These are phyloP conservation scores for Artemia sp. DNA, from an alignment of 2,888 invertebrate species.

Conservation along the genomic window DNA sequence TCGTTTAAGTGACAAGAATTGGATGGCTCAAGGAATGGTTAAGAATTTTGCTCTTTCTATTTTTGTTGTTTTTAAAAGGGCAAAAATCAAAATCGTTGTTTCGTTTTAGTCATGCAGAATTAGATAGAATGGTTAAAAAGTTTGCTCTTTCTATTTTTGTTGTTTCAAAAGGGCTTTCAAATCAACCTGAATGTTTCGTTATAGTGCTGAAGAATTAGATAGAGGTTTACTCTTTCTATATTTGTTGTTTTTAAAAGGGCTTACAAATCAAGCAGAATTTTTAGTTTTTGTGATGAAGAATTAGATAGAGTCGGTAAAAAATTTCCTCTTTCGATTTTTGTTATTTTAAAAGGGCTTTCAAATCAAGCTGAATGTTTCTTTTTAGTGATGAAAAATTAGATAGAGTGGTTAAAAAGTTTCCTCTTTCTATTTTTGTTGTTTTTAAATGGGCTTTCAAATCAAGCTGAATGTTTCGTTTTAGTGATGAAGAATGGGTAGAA, in stretches of 20 bases:
- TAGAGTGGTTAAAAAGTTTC: constrained; percentile 45
- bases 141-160: constrained; percentile 33
- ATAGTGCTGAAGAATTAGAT: too few species aligned
- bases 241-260: too few species aligned
- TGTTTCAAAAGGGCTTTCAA: too few species aligned
- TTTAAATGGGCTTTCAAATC: too few species aligned
- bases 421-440: too few species aligned
- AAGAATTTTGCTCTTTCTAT: constrained; percentile 39
- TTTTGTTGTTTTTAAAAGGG: too few species aligned
- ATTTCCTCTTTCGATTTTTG: too few species aligned
- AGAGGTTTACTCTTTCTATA: too few species aligned
- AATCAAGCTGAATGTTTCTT: constrained; percentile 19
- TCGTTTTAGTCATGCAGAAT: constrained; percentile 34
- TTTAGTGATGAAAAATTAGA: constrained; percentile 34
- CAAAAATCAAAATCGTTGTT: not conserved
- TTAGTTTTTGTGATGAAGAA: constrained; percentile 33
- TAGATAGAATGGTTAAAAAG: constrained; percentile 37
- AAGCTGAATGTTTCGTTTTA: constrained; percentile 29
- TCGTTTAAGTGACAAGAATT: constrained; percentile 34
- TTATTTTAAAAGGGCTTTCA: not conserved
- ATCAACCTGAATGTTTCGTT: constrained; percentile 24
- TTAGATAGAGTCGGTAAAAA: too few species aligned
- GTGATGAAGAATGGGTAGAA: constrained; percentile 31
- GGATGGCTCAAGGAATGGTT: constrained; percentile 37
- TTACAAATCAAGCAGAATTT: too few species aligned